Percentiles rank a stretch among this genome's conserved stretches.
Conservation (phyloP, 2,797 vertebrate species). For the Gambelia wislizenii region DNA sequence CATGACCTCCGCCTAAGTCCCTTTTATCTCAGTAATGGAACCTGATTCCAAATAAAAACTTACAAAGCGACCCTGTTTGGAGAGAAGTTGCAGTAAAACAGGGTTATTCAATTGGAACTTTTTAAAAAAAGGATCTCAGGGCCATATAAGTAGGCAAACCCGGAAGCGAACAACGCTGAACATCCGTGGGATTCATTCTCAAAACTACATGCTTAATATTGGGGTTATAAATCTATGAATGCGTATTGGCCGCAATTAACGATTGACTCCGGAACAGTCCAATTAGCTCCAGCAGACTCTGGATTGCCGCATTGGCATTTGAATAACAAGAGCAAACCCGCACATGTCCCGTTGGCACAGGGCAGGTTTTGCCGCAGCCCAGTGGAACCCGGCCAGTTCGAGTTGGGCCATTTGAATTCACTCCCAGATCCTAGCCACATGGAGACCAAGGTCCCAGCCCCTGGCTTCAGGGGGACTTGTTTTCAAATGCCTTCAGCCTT, state of each 20-base stretch:
- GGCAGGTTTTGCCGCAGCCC: not conserved
- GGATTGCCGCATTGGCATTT: not conserved
- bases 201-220: conserved; percentile 30
- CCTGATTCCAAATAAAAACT: not conserved
- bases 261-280: conserved; percentile 29
- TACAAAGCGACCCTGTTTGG: not conserved
- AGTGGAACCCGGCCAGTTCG: not conserved
- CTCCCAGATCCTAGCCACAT: not conserved
- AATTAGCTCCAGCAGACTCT: conserved; percentile 14
- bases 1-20: not conserved
- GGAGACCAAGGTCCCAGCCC: not conserved
- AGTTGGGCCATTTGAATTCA: not conserved
- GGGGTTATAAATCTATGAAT: conserved; percentile 38
- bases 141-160: not conserved
- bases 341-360: not conserved
- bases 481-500: not conserved
- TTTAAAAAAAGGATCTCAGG: not conserved
- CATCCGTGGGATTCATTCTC: not conserved
- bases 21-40: not conserved
- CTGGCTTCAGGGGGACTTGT: not conserved
- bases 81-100: not conserved
- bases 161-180: not conserved
- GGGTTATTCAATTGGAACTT: not conserved
- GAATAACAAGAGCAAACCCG: conserved; percentile 21
- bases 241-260: conserved; percentile 34